Base-by-base conservation (phyloP, 1,140 invertebrate genomes). In the Cydia pomonella region DNA sequence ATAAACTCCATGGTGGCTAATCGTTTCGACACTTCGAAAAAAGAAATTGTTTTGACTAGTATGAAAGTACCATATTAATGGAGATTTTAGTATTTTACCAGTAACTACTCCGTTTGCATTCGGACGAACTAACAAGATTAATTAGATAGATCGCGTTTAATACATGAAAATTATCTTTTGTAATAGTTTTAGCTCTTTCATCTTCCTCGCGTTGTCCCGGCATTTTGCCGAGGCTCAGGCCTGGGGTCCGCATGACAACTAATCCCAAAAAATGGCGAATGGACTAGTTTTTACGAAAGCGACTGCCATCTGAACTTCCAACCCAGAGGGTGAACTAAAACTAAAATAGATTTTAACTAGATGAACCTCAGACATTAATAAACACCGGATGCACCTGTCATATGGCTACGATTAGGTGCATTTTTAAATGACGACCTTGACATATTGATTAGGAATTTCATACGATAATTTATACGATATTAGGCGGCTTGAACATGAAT, bases 371-470 rank as follows among this genome's bases (percentile, higher is more conserved):
- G 16, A 0, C n/a, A 50, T 59, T 23, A 59, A 10, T 59, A 23
- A 53, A 10, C 1, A 59, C 53, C 53, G 53, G 18, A 59, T 59
- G 53, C n/a, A 59, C 21, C 47, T 50, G 47, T 50, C 47, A 50
- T 50, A 16, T 44, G 47, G 12, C n/a, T 21, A 59, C 9, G 53
- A 23, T 59, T 59, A 59, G 53, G 3, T 23, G 21, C 21, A 23
- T 59, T 59, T 59, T 23, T 23, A 23, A 59, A 23, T 23, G 12
- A 23, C 33, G 74, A 78, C 88, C 87, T 90, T 90, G 87, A 83
- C 86, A 86, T 75, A 81, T 80, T 71, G 72, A 74, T 77, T 78
- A 63, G 47, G 59, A 76, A 53, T 79, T 76, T 75, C 41, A 18
- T 71, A 25, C 29, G 38, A 74, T 74, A 41, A 74, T 74, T 74